Conservation (phyloP, 2,888 invertebrate genomes). For the Therioaphis trifolii region DNA sequence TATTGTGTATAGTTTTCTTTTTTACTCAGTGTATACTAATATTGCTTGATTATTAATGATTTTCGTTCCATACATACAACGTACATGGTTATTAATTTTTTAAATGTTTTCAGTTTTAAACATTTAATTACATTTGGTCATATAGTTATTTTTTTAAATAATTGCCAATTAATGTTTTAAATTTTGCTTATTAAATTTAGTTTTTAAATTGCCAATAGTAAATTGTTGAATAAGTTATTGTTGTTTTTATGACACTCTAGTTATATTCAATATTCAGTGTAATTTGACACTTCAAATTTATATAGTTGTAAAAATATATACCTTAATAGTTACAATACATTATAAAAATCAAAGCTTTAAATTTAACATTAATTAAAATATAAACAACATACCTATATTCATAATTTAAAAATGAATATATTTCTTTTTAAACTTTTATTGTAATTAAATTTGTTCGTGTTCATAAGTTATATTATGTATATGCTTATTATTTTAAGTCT, state of each 20-base stretch:
- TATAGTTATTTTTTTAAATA: slow-evolving; percentile 20
- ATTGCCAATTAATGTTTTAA: background rate
- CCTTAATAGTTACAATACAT: background rate
- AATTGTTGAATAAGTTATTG: slow-evolving; percentile 6
- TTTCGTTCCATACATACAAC: slow-evolving; percentile 47
- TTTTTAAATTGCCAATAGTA: background rate
- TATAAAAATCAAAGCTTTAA: slow-evolving; percentile 22
- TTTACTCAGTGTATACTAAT: slow-evolving; percentile 33
- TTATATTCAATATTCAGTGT: background rate
- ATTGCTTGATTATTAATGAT: slow-evolving; percentile 47
- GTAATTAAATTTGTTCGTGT: slow-evolving; percentile 24
- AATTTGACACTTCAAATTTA: slow-evolving; percentile 16
- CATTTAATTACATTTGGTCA: slow-evolving; percentile 7
- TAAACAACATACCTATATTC: slow-evolving; percentile 11
- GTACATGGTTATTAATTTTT: slow-evolving; percentile 42
- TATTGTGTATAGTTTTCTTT: slow-evolving; percentile 4
- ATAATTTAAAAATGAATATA: background rate
- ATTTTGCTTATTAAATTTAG: background rate
- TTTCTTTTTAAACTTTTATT: slow-evolving; percentile 14
- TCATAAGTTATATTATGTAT: slow-evolving; percentile 21
- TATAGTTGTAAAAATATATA: background rate
- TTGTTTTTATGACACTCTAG: background rate
- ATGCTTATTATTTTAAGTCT: slow-evolving; percentile 39
- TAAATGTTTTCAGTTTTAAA: slow-evolving; percentile 10
- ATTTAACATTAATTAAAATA: slow-evolving; percentile 39